Evolutionary conservation across 2,888 invertebrate species (phyloP), one percentile per base, ranked within the genome.

Genomic region (Ophonus ardosiacus): DNA sequence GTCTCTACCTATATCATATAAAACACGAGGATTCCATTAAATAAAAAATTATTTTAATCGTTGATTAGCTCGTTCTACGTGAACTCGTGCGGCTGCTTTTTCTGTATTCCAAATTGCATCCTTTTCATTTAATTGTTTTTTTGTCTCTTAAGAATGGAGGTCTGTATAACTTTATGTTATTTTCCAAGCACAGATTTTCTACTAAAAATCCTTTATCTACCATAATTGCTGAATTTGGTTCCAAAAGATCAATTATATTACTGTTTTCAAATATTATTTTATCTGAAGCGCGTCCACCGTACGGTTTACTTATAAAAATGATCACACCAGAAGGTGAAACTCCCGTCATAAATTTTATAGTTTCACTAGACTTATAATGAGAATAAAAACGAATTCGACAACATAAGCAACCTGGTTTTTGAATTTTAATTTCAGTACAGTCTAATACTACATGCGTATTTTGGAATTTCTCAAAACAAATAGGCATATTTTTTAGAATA

Each of bases 41-140:
- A 43, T 3, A 40, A 40, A 40, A 76, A 86, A 86, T 17, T 63
- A 21, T 40, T 40, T 40, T 40, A 40, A 40, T 7, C 40, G 85
- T 81, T 61, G 56, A 63, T 86, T 86, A 4, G 38, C 8, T 10
- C 86, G 57, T 81, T 85, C 86, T 24, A 86, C 76, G 80, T 86
- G 86, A 17, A 86, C 86, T 51, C 86, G 21, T 17, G 86, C 86
- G 21, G 84, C 63, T 17, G 86, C 85, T 43, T 86, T 81, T 15
- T 57, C 57, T 24, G 18, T 21, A 85, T 80, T 86, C 17, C 59
- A 43, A 56, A 57, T 15, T 15, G 86, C 61, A 68, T 86, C 86
- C 38, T 18, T 78, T 79, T 68, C 18, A 43, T 17, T 80, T 10
- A 86, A 63, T 56, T 86, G 86, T 10, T 74, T 76, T 61, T 86